phyloP scores from a whole-genome alignment of 2,888 invertebrate species.

The Pseudococcus viburni region DNA sequence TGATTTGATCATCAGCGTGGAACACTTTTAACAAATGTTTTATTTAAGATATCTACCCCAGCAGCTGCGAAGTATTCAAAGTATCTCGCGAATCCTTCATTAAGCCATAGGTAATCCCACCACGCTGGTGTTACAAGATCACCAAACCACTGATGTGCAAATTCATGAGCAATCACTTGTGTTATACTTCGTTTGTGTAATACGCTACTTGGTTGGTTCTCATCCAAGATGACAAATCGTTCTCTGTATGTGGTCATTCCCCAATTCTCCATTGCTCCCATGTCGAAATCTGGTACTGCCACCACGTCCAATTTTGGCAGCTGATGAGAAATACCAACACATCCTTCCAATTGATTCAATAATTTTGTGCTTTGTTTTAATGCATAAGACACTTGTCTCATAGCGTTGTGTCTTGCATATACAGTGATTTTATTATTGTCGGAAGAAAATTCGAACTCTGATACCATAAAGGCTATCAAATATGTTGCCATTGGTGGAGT shows the following conservation, averaged over 20 bases:
- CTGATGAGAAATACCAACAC: constrained; percentile 75
- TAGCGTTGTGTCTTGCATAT: constrained; percentile 67
- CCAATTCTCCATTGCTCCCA: constrained; percentile 86
- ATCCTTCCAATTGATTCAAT: constrained; percentile 75
- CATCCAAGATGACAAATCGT: constrained; percentile 48
- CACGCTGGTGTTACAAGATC: constrained; percentile 83
- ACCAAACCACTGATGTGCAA: constrained; percentile 98
- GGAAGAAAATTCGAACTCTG: constrained; percentile 78
- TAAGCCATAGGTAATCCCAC: constrained; percentile 68
- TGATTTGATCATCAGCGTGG: background rate
- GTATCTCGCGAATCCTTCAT: constrained; percentile 68
- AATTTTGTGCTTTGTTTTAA: constrained; percentile 74
- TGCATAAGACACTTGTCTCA: constrained; percentile 73
- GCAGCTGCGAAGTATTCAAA: constrained; percentile 58
- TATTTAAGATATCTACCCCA: background rate
- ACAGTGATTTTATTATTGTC: constrained; percentile 63
- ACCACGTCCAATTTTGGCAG: constrained; percentile 81
- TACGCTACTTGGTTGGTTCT: background rate
- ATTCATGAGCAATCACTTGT: constrained; percentile 83
- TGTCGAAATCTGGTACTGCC: constrained; percentile 84
- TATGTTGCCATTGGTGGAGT: constrained; percentile 73
- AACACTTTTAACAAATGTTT: background rate
- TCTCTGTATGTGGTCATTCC: constrained; percentile 77
- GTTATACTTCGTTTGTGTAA: background rate
- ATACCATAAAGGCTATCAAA: constrained; percentile 86